Evolutionary conservation across 2,113 vertebrate genomes (phyloP).

Genomic region (Paracanthobrama guichenoti): DNA sequence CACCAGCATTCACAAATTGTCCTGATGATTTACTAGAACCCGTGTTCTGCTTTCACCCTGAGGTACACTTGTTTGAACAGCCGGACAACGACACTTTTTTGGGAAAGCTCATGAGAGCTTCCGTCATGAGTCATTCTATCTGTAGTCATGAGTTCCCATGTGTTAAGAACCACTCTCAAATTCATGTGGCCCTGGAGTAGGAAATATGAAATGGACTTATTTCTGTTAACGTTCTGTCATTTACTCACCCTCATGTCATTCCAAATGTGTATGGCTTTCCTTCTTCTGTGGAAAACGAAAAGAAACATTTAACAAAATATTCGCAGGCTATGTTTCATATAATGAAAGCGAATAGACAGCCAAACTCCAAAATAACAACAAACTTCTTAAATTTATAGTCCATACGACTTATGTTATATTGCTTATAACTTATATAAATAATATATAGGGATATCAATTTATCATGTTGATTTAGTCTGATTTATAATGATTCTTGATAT

Average conservation of each 20-base stretch:
- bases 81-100: not conserved
- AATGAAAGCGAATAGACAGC: not conserved
- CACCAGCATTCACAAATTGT: not conserved
- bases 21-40: not conserved
- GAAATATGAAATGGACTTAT: not conserved
- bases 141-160: too few species aligned
- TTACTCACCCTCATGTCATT: not conserved
- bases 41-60: not conserved
- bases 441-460: not conserved
- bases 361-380: not conserved
- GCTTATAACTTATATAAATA: not conserved
- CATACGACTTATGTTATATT: not conserved
- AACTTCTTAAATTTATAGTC: not conserved
- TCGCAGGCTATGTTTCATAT: not conserved
- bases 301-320: not conserved
- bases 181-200: too few species aligned
- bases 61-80: conserved; percentile 21
- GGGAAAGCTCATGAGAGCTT: not conserved
- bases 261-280: not conserved
- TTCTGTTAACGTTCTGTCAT: not conserved
- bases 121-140: not conserved
- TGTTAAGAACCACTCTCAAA: too few species aligned
- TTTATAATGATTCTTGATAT: not conserved
- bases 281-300: not conserved
- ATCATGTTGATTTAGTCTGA: not conserved